Evolutionary conservation across 2,888 invertebrate species (phyloP).

Genomic region (Aspidapion aeneum): DNA sequence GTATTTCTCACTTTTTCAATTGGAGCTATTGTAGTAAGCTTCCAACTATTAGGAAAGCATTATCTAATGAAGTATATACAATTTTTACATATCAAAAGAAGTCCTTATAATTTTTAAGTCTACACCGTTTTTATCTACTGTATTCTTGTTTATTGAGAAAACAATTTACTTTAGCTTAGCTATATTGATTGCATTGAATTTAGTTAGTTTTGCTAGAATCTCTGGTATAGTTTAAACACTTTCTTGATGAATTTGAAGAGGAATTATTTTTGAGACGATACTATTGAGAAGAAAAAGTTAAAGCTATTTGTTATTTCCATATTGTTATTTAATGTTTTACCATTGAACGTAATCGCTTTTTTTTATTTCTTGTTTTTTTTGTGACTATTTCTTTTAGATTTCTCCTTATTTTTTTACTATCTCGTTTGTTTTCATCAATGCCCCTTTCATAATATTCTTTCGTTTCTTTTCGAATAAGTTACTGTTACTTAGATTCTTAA

Average conservation of each 20-base stretch:
- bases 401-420: neutral
- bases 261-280: neutral
- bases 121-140: neutral
- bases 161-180: neutral
- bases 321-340: too few species aligned
- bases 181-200: neutral
- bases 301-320: neutral
- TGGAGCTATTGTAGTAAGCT: too few species aligned
- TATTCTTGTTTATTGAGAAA: neutral
- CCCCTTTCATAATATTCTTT: neutral
- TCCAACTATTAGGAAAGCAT: neutral
- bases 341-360: too few species aligned
- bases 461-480: neutral
- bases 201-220: neutral
- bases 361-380: too few species aligned
- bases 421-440: neutral
- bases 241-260: neutral
- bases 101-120: neutral
- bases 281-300: too few species aligned
- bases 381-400: neutral
- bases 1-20: neutral
- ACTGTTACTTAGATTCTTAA: neutral
- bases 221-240: neutral
- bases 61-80: neutral
- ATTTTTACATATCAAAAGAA: neutral